Evolutionary conservation across 1,140 invertebrate genomes (phyloP).

Genomic region (Metaphire vulgaris): DNA sequence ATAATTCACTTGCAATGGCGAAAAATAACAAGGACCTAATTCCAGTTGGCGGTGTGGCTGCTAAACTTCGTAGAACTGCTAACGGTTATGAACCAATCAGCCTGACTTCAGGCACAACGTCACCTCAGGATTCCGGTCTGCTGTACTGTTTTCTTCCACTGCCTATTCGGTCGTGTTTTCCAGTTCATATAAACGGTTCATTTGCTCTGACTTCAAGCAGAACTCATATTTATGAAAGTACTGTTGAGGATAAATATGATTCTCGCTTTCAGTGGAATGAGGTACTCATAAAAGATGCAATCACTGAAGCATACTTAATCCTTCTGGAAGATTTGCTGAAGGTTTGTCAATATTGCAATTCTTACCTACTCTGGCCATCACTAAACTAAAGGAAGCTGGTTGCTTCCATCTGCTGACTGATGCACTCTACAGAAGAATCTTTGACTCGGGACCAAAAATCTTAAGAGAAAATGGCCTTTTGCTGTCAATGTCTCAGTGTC

Average conservation of each 20-base stretch:
- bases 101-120: background rate
- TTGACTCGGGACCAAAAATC: background rate
- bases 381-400: background rate
- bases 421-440: background rate
- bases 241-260: constrained; percentile 31
- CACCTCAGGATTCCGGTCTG: background rate
- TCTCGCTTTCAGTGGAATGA: constrained; percentile 34
- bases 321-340: background rate
- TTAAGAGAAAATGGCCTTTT: background rate
- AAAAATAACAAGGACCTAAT: background rate
- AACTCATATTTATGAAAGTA: constrained; percentile 23
- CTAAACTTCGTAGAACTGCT: background rate
- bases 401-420: background rate
- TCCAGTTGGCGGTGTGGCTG: background rate
- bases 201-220: constrained; percentile 36
- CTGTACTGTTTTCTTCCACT: constrained; percentile 37
- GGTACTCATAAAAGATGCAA: constrained; percentile 28
- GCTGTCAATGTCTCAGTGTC: background rate
- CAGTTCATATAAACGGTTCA: constrained; percentile 34
- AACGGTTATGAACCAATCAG: background rate
- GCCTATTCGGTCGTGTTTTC: constrained; percentile 31
- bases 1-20: background rate
- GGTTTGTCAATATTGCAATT: background rate
- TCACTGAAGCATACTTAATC: constrained; percentile 24
- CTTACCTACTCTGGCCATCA: background rate